These are phyloP conservation scores for Notospermus geniculatus DNA, from an alignment of 1,140 invertebrate genomes.

Conservation along the genomic window DNA sequence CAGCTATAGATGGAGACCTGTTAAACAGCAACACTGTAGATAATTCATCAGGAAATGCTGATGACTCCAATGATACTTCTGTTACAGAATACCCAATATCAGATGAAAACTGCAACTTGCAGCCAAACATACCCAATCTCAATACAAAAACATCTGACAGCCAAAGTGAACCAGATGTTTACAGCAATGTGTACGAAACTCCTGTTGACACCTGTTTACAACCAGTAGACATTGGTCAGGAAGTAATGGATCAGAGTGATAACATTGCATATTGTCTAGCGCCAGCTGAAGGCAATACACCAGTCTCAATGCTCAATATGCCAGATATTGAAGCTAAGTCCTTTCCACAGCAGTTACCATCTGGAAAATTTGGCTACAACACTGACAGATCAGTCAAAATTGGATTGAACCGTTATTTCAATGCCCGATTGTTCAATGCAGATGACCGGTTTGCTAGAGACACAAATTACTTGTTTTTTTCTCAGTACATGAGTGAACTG, in stretches of 20 bases:
- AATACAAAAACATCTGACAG: background rate
- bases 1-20: too few species aligned
- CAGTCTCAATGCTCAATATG: background rate
- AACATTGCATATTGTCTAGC: slow-evolving; percentile 17
- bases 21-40: background rate
- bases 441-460: slow-evolving; percentile 2
- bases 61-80: background rate
- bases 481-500: background rate
- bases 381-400: too few species aligned
- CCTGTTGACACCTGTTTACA: slow-evolving; percentile 21
- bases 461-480: background rate
- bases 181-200: background rate
- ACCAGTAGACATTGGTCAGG: slow-evolving; percentile 26
- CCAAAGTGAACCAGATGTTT: background rate
- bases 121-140: background rate
- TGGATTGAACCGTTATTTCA: background rate
- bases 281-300: slow-evolving; percentile 5
- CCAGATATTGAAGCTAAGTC: too few species aligned
- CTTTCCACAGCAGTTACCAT: too few species aligned
- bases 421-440: slow-evolving; percentile 6
- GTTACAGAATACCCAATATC: too few species aligned
- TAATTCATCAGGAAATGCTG: background rate
- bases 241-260: slow-evolving; percentile 16
- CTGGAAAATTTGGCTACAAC: too few species aligned
- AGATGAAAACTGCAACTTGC: background rate